These are phyloP conservation scores for Ramphastos sulfuratus DNA, from an alignment of 2,113 vertebrate species.

Conservation along the genomic window DNA sequence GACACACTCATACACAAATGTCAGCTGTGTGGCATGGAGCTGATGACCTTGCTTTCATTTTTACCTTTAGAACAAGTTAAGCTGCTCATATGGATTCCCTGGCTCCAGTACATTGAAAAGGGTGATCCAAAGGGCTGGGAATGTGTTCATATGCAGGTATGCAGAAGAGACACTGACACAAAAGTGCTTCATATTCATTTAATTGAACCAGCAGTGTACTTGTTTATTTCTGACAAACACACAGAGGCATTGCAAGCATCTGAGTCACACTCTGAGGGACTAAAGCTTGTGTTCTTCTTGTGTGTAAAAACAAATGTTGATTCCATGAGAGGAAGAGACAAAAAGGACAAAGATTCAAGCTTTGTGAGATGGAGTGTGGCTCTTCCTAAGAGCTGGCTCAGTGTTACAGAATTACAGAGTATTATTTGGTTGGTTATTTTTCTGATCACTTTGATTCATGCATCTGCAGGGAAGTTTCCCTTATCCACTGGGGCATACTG, in stretches of 20 bases:
- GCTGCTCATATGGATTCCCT: not conserved
- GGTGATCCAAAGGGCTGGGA: not conserved
- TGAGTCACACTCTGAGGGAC: not conserved
- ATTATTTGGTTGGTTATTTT: not conserved
- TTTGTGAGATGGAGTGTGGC: not conserved
- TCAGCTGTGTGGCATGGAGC: not conserved
- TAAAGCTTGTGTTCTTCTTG: not conserved
- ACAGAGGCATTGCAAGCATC: not conserved
- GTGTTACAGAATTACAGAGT: not conserved
- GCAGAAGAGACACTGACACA: slow-evolving; percentile 3
- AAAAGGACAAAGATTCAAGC: not conserved
- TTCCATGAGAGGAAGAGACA: not conserved
- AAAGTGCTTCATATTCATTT: slow-evolving; percentile 38
- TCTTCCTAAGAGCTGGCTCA: not conserved
- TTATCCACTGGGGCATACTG: not conserved
- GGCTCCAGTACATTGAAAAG: not conserved
- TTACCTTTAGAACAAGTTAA: not conserved
- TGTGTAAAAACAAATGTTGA: not conserved
- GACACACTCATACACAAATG: not conserved
- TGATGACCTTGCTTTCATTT: not conserved
- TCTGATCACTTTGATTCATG: not conserved
- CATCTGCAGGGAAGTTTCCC: not conserved
- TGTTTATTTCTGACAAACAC: not conserved
- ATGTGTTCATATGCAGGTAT: not conserved
- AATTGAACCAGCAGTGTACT: not conserved